Evolutionary conservation across 2,888 invertebrate genomes (phyloP), one percentile per base, ranked within the genome.

Genomic region (Melanchra persicariae): DNA sequence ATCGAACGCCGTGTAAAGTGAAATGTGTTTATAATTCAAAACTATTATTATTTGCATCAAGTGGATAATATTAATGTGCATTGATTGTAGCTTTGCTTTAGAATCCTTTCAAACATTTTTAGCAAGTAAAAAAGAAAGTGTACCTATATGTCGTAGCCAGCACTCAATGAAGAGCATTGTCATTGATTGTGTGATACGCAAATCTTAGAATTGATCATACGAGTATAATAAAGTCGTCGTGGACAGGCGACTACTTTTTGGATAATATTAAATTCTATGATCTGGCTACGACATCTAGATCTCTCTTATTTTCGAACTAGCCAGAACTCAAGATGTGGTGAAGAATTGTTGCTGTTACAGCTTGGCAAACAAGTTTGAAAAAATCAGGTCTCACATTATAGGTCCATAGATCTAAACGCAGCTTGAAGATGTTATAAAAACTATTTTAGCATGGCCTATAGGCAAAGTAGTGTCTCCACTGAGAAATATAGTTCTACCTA

Each of bases 41-140:
- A 54, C 22, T 7, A 55, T n/a, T 57, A 37, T 59, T 49, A 63
- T 61, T 65, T 67, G 34, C 51, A 24, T 45, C n/a, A 58, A 55
- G 30, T 69, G 45, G 30, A 62, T 62, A 54, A 19, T 30, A 26
- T 64, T 51, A 59, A 61, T 67, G 19, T 45, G 37, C 65, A 70
- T 70, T 67, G 55, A 59, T 79, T 76, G 19, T 76, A 72, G 83
- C 69, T 67, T 83, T 74, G 76, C 85, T 85, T 76, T 70, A 81
- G 43, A 22, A 62, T 65, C 49, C 15, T 37, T 47, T 40, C 40
- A 70, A 22, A 71, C 26, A 43, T 34, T 57, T 52, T 24, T 37
- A 51, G 57, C 43, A 52, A 58, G 19, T 52, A 62, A 55, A 59
- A 59, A 51, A 15, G n/a, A 10, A 63, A 72, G 24, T 66, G 58